Percentiles rank a stretch among this genome's conserved stretches.
Conservation (phyloP, 2,113 vertebrate genomes). For the Onychorhynchus coronatus region DNA sequence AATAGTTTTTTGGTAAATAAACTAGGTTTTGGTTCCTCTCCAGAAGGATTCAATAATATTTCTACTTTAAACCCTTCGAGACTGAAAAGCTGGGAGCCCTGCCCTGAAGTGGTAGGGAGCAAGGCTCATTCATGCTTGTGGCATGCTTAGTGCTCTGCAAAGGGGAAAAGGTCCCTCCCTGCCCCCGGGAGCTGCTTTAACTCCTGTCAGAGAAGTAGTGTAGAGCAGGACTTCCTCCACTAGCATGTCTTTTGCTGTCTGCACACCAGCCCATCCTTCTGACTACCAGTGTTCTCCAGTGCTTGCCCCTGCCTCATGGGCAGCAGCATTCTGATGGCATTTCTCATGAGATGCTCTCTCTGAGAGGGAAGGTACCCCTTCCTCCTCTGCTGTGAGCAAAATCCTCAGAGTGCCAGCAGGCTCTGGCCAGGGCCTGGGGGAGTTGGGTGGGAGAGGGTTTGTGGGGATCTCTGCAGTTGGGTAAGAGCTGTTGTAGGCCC, state of each 20-base stretch:
- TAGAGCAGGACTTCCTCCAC: not conserved
- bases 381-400: not conserved
- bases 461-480: not conserved
- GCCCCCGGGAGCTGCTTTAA: not conserved
- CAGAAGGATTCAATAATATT: not conserved
- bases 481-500: not conserved
- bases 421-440: not conserved
- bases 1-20: slow-evolving; percentile 21
- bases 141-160: not conserved
- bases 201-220: not conserved
- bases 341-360: not conserved
- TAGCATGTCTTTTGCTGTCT: not conserved
- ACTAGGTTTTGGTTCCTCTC: not conserved
- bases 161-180: not conserved
- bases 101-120: fast-evolving
- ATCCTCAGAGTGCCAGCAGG: not conserved
- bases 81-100: not conserved
- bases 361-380: not conserved
- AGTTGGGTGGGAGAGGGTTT: not conserved
- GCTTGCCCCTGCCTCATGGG: not conserved
- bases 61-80: not conserved
- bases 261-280: not conserved
- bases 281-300: not conserved
- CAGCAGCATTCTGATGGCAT: not conserved
- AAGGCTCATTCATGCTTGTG: not conserved